phyloP scores from a whole-genome alignment of 2,113 vertebrate genomes.

The Leptosomus discolor region DNA sequence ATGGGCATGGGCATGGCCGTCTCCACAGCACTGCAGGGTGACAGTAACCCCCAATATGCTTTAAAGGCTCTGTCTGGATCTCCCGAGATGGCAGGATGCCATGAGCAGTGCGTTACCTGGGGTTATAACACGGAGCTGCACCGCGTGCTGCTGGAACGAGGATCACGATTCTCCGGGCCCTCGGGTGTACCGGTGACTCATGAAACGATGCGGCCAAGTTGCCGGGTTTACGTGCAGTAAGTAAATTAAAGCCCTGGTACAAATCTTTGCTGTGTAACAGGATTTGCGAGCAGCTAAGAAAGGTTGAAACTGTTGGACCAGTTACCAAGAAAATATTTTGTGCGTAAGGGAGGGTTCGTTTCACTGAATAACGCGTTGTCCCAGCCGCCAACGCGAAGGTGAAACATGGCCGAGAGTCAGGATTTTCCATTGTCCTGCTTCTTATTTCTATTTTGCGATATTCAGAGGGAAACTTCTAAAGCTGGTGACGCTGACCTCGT shows the following conservation, averaged over 20 bases:
- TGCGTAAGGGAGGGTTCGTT: not conserved
- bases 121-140: accelerated
- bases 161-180: not conserved
- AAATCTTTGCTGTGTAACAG: conserved; percentile 46
- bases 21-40: not conserved
- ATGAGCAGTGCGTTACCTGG: not conserved
- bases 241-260: conserved; percentile 48
- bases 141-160: not conserved
- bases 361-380: not conserved
- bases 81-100: not conserved
- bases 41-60: not conserved
- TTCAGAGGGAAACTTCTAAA: not conserved
- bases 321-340: not conserved
- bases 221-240: conserved; percentile 33
- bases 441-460: not conserved
- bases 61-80: not conserved
- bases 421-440: not conserved
- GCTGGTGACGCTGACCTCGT: not conserved
- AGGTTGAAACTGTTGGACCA: not conserved
- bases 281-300: conserved; percentile 21
- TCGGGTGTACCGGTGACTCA: not conserved
- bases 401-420: not conserved
- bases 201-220: not conserved
- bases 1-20: accelerated
- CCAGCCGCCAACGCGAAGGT: not conserved